Evolutionary conservation across 1,140 invertebrate genomes (phyloP).

Genomic region (Aphaenogaster floridana): DNA sequence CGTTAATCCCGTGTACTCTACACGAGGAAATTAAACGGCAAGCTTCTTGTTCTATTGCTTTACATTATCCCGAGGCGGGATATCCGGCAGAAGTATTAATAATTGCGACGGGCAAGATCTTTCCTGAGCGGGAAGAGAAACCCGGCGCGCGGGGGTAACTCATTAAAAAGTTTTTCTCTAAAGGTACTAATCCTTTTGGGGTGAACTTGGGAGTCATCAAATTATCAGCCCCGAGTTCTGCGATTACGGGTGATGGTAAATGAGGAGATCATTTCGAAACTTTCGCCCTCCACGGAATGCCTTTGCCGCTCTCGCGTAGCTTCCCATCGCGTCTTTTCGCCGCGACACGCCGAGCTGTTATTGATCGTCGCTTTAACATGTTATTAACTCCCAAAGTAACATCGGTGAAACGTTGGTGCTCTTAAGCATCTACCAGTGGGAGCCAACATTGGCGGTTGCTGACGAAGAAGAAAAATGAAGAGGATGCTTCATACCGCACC

Average conservation of each 20-base stretch:
- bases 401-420: not conserved
- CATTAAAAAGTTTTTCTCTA: conserved; percentile 69
- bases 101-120: conserved; percentile 46
- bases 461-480: not conserved
- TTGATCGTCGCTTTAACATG: conserved; percentile 51
- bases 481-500: not conserved
- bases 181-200: conserved; percentile 49
- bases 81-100: conserved; percentile 59
- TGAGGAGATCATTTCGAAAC: conserved; percentile 62
- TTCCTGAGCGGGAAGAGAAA: not conserved
- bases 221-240: conserved; percentile 61
- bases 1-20: not conserved
- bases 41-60: not conserved
- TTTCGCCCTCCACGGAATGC: conserved; percentile 47
- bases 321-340: not conserved
- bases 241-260: conserved; percentile 54
- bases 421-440: not conserved
- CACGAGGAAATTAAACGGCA: conserved; percentile 47
- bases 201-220: conserved; percentile 64
- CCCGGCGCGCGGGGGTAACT: conserved; percentile 28
- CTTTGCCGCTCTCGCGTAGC: conserved; percentile 6
- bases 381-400: conserved; percentile 60
- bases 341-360: conserved; percentile 26
- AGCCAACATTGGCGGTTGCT: not conserved
- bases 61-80: conserved; percentile 29